Evolutionary conservation across 1,140 invertebrate species (phyloP), one percentile per base, ranked within the genome.

Genomic region (Brachionus rotundiformis): DNA sequence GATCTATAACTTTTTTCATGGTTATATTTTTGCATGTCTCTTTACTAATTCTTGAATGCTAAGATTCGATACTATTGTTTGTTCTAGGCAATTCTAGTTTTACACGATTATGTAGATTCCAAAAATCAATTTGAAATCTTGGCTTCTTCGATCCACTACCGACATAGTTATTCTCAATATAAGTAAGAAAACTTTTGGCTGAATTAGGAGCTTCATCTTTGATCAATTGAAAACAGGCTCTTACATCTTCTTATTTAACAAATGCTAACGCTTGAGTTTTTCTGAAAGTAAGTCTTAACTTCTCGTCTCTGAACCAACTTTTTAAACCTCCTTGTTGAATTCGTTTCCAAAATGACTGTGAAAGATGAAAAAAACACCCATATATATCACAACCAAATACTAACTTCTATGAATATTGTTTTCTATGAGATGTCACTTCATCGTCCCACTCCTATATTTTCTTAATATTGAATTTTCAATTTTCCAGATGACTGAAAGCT

Each of bases 101-200:
- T 29, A 63, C 61, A 11, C 61, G 25, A 29, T 63, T 29, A 29
- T 29, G 27, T 29, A 68, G 31, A 68, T 68, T 29, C 27, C 63
- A 68, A 68, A 68, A 68, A 4, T 63, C 6, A 27, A 63, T 27
- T 27, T 1, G 25, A 63, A 25, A 63, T 63, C 54, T 29, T 27
- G 59, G 27, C 16, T 63, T 63, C 3, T 63, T 19, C 11, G 59
- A 0, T 27, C 27, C 25, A 61, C 59, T 61, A 1, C 59, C 59
- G 27, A 61, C 25, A 61, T 61, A 61, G 59, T 61, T 61, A 29
- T 61, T 61, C 27, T 61, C 59, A 61, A 61, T 61, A 61, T 61
- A 61, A 27, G 59, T 61, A 27, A 61, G 27, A 61, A 61, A 61
- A 61, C 59, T 61, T 61, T 25, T 61, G 23, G 59, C 59, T 61